Base-by-base conservation (phyloP, 2,888 invertebrate genomes). In the Drosophila kokeensis region DNA sequence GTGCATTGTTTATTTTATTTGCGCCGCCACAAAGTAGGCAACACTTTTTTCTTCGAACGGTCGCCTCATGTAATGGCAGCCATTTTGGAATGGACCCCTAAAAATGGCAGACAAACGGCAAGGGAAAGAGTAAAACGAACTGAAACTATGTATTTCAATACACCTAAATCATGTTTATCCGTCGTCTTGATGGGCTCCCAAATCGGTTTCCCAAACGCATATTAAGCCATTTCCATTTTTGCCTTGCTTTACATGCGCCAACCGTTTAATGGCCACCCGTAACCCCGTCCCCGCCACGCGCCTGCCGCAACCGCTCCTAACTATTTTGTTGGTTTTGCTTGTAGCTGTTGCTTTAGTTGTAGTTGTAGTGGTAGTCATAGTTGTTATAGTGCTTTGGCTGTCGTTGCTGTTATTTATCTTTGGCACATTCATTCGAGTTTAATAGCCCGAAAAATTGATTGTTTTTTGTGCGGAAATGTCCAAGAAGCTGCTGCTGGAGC, bases 371-470 rank as follows among this genome's bases (percentile, higher is more conserved):
- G 38, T 73, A 63, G 70, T 72, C 61, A 60, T 58, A 69, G 63
- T 76, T 73, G 72, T 67, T 73, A 71, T 79, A 72, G 72, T 73
- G 76, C 73, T 81, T 89, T 79, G 75, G 78, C 79, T 86, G 76
- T 77, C 81, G 81, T 81, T 81, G 91, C 81, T 79, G 80, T 86
- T 91, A 90, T 82, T 85, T 87, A 79, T 83, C 87, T 81, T 91
- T 83, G 89, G 79, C 87, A 90, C 90, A 90, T 85, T 89, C 91
- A 91, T 92, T 91, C 85, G 82, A 83, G 91, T 91, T 91, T 91
- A 91, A 91, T 91, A 91, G 89, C 81, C 91, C 90, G 91, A 91
- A 86, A 91, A 92, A 92, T 92, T 91, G 91, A 92, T 92, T 91
- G 90, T 86, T 92, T 91, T 84, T 82, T 74, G 82, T 89, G 63